Base-by-base conservation (phyloP, 2,888 invertebrate genomes). In the Scaptomyza reducta region DNA sequence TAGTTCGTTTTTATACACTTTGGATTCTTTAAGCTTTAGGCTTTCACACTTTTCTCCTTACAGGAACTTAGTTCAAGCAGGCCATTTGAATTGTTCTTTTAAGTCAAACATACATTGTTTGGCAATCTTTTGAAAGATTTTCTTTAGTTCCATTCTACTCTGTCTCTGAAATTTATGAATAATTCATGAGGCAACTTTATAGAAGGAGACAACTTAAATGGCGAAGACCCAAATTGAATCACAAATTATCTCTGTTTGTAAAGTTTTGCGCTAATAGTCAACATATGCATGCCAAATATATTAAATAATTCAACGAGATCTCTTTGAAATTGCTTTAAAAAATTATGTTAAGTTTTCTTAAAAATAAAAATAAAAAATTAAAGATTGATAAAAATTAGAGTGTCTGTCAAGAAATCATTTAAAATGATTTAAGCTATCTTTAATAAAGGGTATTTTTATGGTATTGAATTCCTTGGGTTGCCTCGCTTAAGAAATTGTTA, bases 171-270 rank as follows among this genome's bases (percentile, higher is more conserved):
- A 22, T 47, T 77, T 62, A 85, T 81, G 75, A 71, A 87, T 81
- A 68, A 87, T 87, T 78, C 79, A 81, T 85, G 62, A 71, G 63
- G 14, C 50, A 77, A 68, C 74, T 87, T 80, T 67, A 80, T 66
- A 68, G 68, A 49, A 80, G 72, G 59, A 71, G 56, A 42, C 25
- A 64, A 61, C 60, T 74, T 40, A 45, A 74, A 54, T 54, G 29
- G 25, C 41, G 41, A 47, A 47, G 45, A 56, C 59, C 54, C 50
- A 29, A 47, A 47, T 58, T 42, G 60, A 71, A 69, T 63, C 49
- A 42, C 31, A 66, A 66, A 66, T 77, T 53, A 65, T 41, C 46
- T 62, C 27, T 61, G 54, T 61, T 14, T 41, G 56, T 33, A 13
- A 33, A 44, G 18, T 54, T 58, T 41, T 45, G 18, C 55, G 35